These are phyloP conservation scores for Alouatta palliata DNA, from an alignment of 2,113 vertebrate genomes.

Conservation along the genomic window DNA sequence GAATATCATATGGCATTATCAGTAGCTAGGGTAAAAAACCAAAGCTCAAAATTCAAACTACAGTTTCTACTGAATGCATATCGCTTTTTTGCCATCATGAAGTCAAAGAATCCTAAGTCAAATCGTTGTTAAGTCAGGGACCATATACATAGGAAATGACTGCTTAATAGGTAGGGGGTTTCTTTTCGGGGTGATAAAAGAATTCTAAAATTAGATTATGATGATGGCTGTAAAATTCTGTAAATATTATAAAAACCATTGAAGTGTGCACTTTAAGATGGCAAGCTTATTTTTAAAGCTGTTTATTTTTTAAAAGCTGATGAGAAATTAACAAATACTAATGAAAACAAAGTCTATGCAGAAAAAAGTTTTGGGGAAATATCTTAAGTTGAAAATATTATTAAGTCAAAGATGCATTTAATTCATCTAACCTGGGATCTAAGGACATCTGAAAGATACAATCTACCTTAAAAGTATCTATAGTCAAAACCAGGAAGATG, in stretches of 20 bases:
- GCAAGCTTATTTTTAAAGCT: no score
- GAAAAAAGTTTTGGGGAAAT: background rate
- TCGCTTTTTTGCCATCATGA: background rate
- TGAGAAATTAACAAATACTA: background rate
- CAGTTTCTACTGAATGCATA: background rate
- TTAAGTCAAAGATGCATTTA: no score
- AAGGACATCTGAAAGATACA: conserved; percentile 1
- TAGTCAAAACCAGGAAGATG: background rate
- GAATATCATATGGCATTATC: background rate
- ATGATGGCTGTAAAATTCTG: background rate
- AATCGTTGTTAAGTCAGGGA: background rate
- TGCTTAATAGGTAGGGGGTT: background rate
- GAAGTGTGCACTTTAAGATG: background rate
- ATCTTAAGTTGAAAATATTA: no score
- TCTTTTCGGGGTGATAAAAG: background rate
- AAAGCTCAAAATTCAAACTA: background rate
- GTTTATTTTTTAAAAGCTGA: background rate
- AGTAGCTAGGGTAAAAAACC: background rate
- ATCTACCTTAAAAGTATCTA: background rate
- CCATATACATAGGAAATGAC: background rate
- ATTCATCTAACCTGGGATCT: background rate
- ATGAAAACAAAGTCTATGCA: background rate
- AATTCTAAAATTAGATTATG: background rate
- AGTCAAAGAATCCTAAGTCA: background rate
- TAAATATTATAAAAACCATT: conserved; percentile 4